These are phyloP conservation scores for Takifugu bimaculatus DNA, from an alignment of 2,113 vertebrate species.

Conservation along the genomic window DNA sequence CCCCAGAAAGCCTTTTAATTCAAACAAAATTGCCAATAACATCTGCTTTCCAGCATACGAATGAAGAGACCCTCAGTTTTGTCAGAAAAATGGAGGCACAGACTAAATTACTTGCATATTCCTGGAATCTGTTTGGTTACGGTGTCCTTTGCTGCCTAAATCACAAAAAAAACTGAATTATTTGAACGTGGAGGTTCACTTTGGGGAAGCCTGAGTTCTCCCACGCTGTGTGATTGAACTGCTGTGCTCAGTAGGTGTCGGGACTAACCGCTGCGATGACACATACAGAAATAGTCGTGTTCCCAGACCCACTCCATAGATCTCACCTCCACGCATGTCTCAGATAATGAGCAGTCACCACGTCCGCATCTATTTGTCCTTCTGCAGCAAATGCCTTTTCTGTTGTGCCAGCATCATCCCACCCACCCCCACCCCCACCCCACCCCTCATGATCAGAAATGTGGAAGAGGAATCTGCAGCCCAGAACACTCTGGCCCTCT, in stretches of 20 bases:
- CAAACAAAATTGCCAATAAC: not conserved
- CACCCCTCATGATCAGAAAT: no score
- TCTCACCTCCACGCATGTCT: slow-evolving; percentile 35
- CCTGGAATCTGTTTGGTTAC: slow-evolving; percentile 8
- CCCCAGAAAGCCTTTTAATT: no score
- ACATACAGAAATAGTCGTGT: slow-evolving; percentile 51
- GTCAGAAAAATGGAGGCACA: not conserved
- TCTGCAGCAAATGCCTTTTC: not conserved
- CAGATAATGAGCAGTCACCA: slow-evolving; percentile 40
- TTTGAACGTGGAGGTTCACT: slow-evolving; percentile 21
- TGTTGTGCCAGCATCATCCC: not conserved
- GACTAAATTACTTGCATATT: not conserved
- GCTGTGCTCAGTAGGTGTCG: slow-evolving; percentile 56
- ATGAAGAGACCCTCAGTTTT: not conserved
- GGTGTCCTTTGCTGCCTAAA: slow-evolving; percentile 11
- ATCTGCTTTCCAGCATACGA: slow-evolving; percentile 16
- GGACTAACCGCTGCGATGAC: slow-evolving; percentile 60
- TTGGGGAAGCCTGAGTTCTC: slow-evolving; percentile 60
- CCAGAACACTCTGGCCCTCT: not conserved
- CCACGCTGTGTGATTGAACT: slow-evolving; percentile 41
- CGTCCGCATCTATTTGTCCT: slow-evolving; percentile 21
- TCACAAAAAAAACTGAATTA: slow-evolving; percentile 21
- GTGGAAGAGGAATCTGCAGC: not conserved
- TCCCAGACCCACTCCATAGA: slow-evolving; percentile 35
- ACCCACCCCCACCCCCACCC: no score